Evolutionary conservation across 2,888 invertebrate genomes (phyloP).

Genomic region (Dryadula phaetusa): DNA sequence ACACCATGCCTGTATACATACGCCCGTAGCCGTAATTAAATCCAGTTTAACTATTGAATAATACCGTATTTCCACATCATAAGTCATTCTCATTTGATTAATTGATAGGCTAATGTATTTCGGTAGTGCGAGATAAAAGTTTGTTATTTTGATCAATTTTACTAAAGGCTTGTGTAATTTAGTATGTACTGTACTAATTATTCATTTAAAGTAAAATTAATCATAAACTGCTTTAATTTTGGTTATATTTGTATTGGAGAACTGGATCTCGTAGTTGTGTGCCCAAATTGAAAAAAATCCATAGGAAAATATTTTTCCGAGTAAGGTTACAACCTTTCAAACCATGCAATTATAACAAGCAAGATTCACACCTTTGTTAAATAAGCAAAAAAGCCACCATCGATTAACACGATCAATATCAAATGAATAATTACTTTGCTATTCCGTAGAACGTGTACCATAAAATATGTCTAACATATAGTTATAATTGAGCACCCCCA

Average conservation of each 20-base stretch:
- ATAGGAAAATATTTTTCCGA: not conserved
- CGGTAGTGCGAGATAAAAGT: not conserved
- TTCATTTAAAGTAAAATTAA: no score
- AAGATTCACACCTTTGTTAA: no score
- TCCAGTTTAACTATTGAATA: conserved; percentile 43
- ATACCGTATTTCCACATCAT: conserved; percentile 25
- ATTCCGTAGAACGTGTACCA: conserved; percentile 1
- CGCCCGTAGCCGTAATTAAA: conserved; percentile 40
- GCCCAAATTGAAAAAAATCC: no score
- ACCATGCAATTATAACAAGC: not conserved
- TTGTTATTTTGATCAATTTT: not conserved
- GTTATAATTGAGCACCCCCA: conserved; percentile 45
- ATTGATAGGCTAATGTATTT: conserved; percentile 17
- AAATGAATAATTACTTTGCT: conserved; percentile 19
- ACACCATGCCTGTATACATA: conserved; percentile 43
- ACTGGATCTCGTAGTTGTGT: no score
- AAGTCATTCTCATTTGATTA: conserved; percentile 20
- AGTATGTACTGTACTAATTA: no score
- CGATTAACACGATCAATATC: conserved; percentile 19
- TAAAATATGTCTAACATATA: conserved; percentile 28
- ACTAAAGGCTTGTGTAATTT: not conserved
- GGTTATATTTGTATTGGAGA: no score
- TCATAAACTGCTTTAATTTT: no score
- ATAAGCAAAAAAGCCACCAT: not conserved
- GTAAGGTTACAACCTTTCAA: not conserved